phyloP scores from a whole-genome alignment of 2,797 vertebrate species.

The Gymnopithys bicolor region DNA sequence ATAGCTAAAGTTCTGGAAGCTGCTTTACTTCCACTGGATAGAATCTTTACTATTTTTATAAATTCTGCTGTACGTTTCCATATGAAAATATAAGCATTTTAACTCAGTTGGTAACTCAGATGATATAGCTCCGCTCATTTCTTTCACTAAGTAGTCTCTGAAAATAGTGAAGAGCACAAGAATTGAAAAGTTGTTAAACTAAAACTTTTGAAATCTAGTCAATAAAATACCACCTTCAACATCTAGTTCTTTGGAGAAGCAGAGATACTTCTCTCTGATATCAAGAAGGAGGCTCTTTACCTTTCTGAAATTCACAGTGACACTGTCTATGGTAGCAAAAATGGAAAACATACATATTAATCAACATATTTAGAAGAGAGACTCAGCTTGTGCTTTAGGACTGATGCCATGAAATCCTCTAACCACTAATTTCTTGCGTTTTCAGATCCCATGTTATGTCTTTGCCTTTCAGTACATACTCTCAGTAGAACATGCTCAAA shows the following conservation, averaged over 20 bases:
- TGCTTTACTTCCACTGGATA: background rate
- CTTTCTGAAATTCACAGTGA: background rate
- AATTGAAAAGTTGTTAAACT: background rate
- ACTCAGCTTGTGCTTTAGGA: background rate
- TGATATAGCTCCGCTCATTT: background rate
- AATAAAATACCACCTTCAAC: background rate
- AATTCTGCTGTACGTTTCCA: background rate
- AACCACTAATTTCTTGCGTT: background rate
- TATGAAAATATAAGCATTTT: background rate
- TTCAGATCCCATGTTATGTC: background rate
- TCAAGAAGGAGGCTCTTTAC: background rate
- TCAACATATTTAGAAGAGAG: background rate
- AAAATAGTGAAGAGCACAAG: background rate
- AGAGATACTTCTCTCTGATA: background rate
- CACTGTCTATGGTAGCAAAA: background rate
- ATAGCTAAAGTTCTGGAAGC: background rate
- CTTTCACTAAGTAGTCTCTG: background rate
- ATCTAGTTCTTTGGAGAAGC: fast-evolving
- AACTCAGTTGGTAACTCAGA: background rate
- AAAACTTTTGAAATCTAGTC: background rate
- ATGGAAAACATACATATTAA: background rate
- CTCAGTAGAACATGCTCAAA: fast-evolving
- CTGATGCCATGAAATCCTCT: background rate
- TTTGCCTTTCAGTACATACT: background rate
- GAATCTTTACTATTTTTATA: background rate